Base-by-base conservation (phyloP, 2,113 vertebrate species). In the Podilymbus podiceps region DNA sequence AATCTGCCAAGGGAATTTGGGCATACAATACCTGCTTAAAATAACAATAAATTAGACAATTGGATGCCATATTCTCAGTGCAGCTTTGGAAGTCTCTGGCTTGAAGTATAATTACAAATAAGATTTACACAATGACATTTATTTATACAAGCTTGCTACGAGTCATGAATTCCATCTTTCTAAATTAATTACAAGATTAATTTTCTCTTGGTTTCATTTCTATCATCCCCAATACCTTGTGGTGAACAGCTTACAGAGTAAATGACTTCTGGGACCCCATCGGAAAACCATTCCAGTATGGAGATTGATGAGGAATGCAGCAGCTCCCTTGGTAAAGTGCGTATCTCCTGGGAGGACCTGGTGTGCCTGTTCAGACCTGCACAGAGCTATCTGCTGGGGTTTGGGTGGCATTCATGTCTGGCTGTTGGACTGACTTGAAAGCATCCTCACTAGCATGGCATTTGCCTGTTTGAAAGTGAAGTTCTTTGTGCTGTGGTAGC, bases 41-140 rank as follows among this genome's bases (percentile, higher is more conserved):
- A 93, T 93, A 94, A 96, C 92, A 93, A 86, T 95, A 95, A 95
- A 93, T 96, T 90, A 96, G 69, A 52, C 88, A 82, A 73, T 84
- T 78, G 88, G 73, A 89, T 94, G 90, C 75, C 31, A 16, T 88
- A 55, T 87, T 92, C 72, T 92, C 47, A 56, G 49, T 11, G 76
- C 73, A 87, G 86, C 88, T 95, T 92, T 95, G 53, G 76, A 95
- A 95, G 81, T 87, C 77, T 82, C 87, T 50, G 66, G 12, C 91
- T 95, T 68, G 78, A 89, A 96, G 69, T 87, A 7, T 86, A 85
- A 93, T 94, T 96, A 94, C 86, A 96, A 94, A 89, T 91, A 91
- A 63, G 88, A 88, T 83, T 91, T 97, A 93, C 95, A 95, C 73
- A 91, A 84, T 78, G 77, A 46, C 46, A 62, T 89, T 83, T 93